Conservation (phyloP, 92 coral and sea anemone species). For the Meandrina meandrites region DNA sequence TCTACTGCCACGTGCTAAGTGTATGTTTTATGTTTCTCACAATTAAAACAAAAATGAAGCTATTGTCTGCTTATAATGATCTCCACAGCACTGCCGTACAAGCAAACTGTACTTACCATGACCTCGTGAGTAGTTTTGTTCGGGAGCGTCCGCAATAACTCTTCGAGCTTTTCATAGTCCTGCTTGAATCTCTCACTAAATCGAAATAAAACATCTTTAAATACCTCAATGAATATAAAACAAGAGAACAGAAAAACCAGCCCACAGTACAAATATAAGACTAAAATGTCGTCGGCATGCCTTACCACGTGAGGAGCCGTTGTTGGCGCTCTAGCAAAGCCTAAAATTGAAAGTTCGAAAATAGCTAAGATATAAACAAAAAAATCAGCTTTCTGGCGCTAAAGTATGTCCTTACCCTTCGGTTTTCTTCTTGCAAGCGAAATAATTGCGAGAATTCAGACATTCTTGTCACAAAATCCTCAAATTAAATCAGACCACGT, state of each 20-base stretch:
- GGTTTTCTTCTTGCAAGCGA: constrained; percentile 82
- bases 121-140: constrained; percentile 82
- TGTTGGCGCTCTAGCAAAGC: constrained; percentile 68
- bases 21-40: neutral
- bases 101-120: constrained; percentile 68
- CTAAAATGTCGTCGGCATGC: neutral
- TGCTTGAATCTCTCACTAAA: constrained; percentile 78
- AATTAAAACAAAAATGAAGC: neutral
- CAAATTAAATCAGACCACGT: neutral
- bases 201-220: neutral
- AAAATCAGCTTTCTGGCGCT: neutral
- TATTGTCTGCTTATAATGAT: no score
- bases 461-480: constrained; percentile 13
- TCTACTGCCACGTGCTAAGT: no score
- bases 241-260: neutral
- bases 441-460: constrained; percentile 65
- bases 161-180: constrained; percentile 79
- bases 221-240: neutral
- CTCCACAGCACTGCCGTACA: neutral
- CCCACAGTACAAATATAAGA: neutral
- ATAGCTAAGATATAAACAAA: neutral
- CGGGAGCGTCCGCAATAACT: constrained; percentile 69
- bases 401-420: constrained; percentile 53
- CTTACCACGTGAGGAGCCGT: constrained; percentile 82
- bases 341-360: constrained; percentile 35